Base-by-base conservation (phyloP, 2,113 vertebrate genomes). In the Agelaius tricolor region DNA sequence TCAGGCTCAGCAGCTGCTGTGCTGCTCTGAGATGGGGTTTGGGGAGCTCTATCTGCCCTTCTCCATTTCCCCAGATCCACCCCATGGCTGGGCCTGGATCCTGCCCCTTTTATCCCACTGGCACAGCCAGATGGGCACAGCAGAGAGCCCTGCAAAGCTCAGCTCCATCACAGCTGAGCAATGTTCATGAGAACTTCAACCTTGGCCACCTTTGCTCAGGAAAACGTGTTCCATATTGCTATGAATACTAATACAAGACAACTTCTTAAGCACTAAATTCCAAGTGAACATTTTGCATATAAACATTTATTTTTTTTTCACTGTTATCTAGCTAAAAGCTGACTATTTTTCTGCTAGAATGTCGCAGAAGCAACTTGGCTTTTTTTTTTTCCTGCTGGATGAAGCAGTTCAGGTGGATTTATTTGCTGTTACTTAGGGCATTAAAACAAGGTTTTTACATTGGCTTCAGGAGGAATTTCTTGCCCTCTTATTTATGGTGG, bases 271-370 rank as follows among this genome's bases (percentile, higher is more conserved):
- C 49, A 39, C 83, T 89, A 35, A 78, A 82, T 92, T 85, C 76
- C 58, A 73, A 81, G 83, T 4, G 6, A 82, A 62, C 91, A 79
- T 72, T 87, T 94, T 89, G 74, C 84, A 91, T 94, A 54, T 79
- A 73, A 65, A 93, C 58, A 84, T 89, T 44, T 44, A 69, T 94
- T 87, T 91, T 90, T 90, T 90, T 85, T 63, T 82, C 26, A 7
- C 62, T 57, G 37, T 93, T 95, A 85, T 47, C 88, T 92, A 22
- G 22, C 59, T 91, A 58, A 89, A 69, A 88, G 62, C 73, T 82
- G 86, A 71, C 30, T 15, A 3, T 63, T 94, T 86, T 89, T 87
- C 49, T 85, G 83, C 43, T 66, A 51, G 54, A n/a, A 54, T 57
- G 31, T 75, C 90, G 67, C 31, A 79, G 58, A 89, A 93, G 37